Conservation (phyloP, 2,797 vertebrate species). For the Danio albolineatus region DNA sequence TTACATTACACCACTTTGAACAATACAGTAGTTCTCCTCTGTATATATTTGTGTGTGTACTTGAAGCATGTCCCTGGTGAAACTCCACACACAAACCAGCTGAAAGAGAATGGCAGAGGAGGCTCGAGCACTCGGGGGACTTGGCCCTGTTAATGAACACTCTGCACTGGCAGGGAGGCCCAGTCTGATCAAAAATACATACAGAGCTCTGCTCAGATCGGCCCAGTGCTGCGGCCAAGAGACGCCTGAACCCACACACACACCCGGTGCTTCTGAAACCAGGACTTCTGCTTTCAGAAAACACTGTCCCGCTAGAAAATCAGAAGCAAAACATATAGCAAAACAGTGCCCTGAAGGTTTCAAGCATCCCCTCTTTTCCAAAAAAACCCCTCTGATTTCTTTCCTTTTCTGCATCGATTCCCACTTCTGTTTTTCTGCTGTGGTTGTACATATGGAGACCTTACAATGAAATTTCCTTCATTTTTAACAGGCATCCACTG, state of each 20-base stretch:
- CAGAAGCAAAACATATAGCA: background rate
- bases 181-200: slow-evolving; percentile 81
- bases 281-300: slow-evolving; percentile 53
- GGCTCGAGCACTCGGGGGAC: slow-evolving; percentile 73
- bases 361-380: background rate
- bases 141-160: slow-evolving; percentile 83
- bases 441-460: background rate
- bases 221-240: slow-evolving; percentile 65
- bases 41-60: slow-evolving; percentile 66
- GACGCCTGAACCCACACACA: slow-evolving; percentile 66
- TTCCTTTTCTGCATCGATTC: slow-evolving; percentile 60
- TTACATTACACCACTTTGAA: slow-evolving; percentile 15
- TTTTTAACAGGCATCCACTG: slow-evolving; percentile 89
- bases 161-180: slow-evolving; percentile 76
- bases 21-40: slow-evolving; percentile 35
- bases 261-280: slow-evolving; percentile 45
- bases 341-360: slow-evolving; percentile 14
- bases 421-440: background rate
- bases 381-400: background rate
- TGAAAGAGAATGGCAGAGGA: slow-evolving; percentile 85
- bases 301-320: background rate
- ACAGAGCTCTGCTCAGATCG: slow-evolving; percentile 68
- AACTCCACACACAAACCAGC: slow-evolving; percentile 69
- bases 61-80: slow-evolving; percentile 62
- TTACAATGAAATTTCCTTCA: slow-evolving; percentile 6